These are phyloP conservation scores for Tetraneura akinire DNA, from an alignment of 1,140 invertebrate genomes.

Conservation along the genomic window DNA sequence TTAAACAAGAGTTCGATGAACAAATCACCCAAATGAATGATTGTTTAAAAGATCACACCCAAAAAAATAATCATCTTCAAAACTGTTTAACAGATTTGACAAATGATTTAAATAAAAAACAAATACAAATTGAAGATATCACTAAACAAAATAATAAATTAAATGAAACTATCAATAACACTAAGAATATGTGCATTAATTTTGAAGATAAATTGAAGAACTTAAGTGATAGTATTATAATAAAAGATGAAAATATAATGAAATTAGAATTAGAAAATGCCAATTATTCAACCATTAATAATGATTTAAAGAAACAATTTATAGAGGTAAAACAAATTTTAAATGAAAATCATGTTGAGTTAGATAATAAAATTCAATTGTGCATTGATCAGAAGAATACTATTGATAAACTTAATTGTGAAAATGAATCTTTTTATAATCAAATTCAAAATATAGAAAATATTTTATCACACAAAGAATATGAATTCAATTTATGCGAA, in stretches of 20 bases:
- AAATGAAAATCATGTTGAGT: slow-evolving; percentile 16
- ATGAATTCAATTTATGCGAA: slow-evolving; percentile 39
- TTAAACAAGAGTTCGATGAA: slow-evolving; percentile 1
- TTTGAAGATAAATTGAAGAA: slow-evolving; percentile 14
- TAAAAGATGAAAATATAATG: slow-evolving; percentile 9
- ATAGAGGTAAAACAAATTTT: not conserved
- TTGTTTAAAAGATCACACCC: not conserved
- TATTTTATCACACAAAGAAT: slow-evolving; percentile 25
- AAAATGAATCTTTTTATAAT: not conserved
- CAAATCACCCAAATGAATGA: not conserved
- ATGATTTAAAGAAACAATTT: not conserved
- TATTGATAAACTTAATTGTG: not conserved
- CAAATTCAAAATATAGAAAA: slow-evolving; percentile 24
- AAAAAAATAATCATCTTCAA: slow-evolving; percentile 13
- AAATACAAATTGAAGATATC: not conserved
- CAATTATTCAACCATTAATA: not conserved
- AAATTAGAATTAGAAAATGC: not conserved
- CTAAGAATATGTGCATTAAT: not conserved
- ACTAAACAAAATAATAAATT: slow-evolving; percentile 29
- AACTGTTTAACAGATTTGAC: not conserved
- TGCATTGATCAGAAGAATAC: not conserved
- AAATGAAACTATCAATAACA: not conserved
- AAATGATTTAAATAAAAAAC: slow-evolving; percentile 24
- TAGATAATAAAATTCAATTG: slow-evolving; percentile 16
- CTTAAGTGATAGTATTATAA: not conserved